A percentile compares a stretch with the other conserved stretches of the same genome.
Evolutionary conservation across 64 coral and sea anemone species (phyloP).

Genomic region (Anthopleura sola): DNA sequence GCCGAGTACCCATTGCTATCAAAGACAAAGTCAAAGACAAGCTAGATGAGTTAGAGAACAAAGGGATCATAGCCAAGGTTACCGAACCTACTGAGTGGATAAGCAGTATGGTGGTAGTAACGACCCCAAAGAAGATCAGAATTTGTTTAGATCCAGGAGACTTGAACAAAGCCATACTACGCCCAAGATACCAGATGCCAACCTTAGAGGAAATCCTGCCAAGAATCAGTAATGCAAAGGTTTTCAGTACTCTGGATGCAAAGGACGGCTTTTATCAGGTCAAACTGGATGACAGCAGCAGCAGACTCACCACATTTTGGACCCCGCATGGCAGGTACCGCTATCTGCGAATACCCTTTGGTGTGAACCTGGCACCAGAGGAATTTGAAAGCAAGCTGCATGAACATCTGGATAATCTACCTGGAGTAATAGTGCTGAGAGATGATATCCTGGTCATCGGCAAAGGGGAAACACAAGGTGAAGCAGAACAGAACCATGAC

Average conservation of each 20-base stretch:
- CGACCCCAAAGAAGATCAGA: slow-evolving; percentile 18
- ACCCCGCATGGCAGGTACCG: neutral
- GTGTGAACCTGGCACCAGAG: too few species aligned
- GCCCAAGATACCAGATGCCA: neutral
- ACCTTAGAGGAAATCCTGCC: neutral
- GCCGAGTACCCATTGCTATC: slow-evolving; percentile 20
- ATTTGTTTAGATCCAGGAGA: neutral
- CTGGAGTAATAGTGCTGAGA: too few species aligned
- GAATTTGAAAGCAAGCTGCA: too few species aligned
- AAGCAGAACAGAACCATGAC: too few species aligned
- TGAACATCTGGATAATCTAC: neutral
- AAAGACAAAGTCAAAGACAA: slow-evolving; percentile 46
- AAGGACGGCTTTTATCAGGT: too few species aligned
- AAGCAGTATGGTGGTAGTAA: slow-evolving; percentile 43
- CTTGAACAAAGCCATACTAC: neutral
- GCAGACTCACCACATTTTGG: neutral
- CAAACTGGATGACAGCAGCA: too few species aligned
- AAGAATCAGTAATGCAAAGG: neutral
- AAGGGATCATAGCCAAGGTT: slow-evolving; percentile 20
- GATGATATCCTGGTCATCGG: too few species aligned
- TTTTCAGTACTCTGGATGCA: neutral
- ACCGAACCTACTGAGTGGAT: slow-evolving; percentile 38
- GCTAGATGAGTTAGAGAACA: slow-evolving; percentile 22
- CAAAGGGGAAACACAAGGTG: too few species aligned
- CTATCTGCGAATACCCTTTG: neutral